phyloP scores from a whole-genome alignment of 2,888 invertebrate genomes.

The Parascotia fuliginaria region DNA sequence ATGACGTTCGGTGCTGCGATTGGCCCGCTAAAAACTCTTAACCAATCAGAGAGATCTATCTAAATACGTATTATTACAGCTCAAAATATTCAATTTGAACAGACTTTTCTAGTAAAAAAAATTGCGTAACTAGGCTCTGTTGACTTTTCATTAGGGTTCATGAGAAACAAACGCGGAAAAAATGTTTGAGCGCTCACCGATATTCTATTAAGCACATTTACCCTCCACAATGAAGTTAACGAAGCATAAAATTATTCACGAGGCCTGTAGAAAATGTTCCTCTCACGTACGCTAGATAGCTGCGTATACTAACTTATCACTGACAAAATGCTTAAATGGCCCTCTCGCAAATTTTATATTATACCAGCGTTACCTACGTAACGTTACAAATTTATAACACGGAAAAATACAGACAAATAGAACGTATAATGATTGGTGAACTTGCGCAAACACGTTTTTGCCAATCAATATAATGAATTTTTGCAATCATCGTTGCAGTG shows the following conservation, averaged over 20 bases:
- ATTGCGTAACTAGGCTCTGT: slow-evolving; percentile 47
- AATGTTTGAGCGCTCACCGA: slow-evolving; percentile 44
- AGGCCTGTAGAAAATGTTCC: slow-evolving; percentile 72
- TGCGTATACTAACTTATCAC: slow-evolving; percentile 76
- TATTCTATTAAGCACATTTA: slow-evolving; percentile 68
- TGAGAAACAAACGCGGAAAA: slow-evolving; percentile 36
- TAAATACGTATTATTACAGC: no score
- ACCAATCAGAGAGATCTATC: no score
- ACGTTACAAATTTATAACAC: no score
- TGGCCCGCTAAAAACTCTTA: no score
- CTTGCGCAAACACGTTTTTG: no score
- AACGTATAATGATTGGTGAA: no score
- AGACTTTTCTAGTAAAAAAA: slow-evolving; percentile 41
- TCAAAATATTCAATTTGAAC: slow-evolving; percentile 52
- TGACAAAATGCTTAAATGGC: slow-evolving; percentile 83
- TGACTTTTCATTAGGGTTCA: slow-evolving; percentile 65
- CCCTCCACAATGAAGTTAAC: slow-evolving; percentile 74
- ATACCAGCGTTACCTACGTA: no score
- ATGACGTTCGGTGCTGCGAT: no score
- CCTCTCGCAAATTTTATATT: slow-evolving; percentile 77
- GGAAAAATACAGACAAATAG: no score
- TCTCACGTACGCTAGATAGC: slow-evolving; percentile 74
- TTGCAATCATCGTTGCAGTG: no score
- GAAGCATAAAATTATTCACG: slow-evolving; percentile 80
- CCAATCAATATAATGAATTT: no score